Conservation (phyloP, 2,797 vertebrate species). For the Chromobotia macracanthus region DNA sequence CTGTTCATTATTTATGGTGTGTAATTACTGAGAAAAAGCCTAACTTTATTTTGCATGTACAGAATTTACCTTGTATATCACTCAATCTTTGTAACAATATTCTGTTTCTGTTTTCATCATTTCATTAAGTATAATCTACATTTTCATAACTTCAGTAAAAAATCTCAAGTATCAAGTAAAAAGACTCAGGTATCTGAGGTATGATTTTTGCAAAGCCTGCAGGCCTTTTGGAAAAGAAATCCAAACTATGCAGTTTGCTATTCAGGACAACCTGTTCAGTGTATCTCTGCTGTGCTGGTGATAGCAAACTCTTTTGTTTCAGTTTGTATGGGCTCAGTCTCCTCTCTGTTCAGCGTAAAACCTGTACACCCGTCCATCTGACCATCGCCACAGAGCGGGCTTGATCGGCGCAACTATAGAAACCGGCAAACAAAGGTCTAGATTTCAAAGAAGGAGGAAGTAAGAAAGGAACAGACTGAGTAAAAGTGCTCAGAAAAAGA, state of each 20-base stretch:
- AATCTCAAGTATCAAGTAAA: background rate
- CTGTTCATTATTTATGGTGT: no score
- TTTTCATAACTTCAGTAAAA: background rate
- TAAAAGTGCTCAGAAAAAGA: slow-evolving; percentile 49
- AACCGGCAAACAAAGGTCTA: slow-evolving; percentile 64
- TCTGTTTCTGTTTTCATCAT: no score
- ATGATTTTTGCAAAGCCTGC: background rate
- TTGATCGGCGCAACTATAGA: slow-evolving; percentile 65
- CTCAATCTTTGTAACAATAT: no score
- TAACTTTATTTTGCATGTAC: no score
- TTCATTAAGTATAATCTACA: background rate
- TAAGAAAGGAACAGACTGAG: slow-evolving; percentile 56
- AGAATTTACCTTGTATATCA: no score
- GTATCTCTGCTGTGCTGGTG: slow-evolving; percentile 18
- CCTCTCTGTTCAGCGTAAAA: slow-evolving; percentile 15
- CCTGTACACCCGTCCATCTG: slow-evolving; percentile 11
- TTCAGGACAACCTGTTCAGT: slow-evolving; percentile 30
- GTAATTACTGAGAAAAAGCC: no score
- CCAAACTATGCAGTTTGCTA: background rate
- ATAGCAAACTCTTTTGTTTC: slow-evolving; percentile 35
- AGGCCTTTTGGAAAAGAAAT: background rate
- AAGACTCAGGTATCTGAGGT: background rate
- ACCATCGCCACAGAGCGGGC: slow-evolving; percentile 29
- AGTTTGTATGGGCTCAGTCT: slow-evolving; percentile 19
- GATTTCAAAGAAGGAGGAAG: slow-evolving; percentile 40